Evolutionary conservation across 2,797 vertebrate species (phyloP).

Genomic region (Syncerus caffer): DNA sequence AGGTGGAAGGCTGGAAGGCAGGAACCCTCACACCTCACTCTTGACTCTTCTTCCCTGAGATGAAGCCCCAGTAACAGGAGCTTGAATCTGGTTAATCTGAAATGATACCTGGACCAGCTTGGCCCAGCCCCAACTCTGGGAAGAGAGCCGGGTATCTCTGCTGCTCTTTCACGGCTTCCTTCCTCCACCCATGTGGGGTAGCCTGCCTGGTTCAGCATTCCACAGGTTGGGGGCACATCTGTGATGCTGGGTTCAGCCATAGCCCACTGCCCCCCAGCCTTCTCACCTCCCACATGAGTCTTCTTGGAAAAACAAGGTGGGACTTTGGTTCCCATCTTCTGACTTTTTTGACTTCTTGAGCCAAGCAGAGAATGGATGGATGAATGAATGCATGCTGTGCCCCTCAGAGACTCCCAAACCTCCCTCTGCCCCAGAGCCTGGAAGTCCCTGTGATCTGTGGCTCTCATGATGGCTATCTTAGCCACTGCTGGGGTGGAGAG

Average conservation of each 20-base stretch:
- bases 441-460: fast-evolving
- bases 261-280: neutral
- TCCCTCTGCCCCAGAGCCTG: neutral
- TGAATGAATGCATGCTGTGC: neutral
- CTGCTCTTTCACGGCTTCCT: neutral
- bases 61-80: fast-evolving
- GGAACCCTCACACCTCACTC: neutral
- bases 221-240: fast-evolving
- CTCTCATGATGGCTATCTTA: fast-evolving
- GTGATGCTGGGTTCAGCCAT: neutral
- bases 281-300: neutral
- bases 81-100: neutral
- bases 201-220: too few relatives aligned
- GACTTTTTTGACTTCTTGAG: neutral
- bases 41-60: neutral
- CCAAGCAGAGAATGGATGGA: neutral
- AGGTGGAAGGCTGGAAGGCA: too few relatives aligned
- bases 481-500: fast-evolving
- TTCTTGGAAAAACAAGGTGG: too few relatives aligned
- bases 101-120: fast-evolving
- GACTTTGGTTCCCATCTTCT: neutral
- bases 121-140: too few relatives aligned
- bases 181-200: fast-evolving
- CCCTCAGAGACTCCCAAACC: neutral
- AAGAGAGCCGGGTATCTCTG: neutral